Evolutionary conservation across 53 echinoderm and acorn worm species (phyloP), one percentile per base, ranked within the genome.

Genomic region (Temnopleurus reevesii): DNA sequence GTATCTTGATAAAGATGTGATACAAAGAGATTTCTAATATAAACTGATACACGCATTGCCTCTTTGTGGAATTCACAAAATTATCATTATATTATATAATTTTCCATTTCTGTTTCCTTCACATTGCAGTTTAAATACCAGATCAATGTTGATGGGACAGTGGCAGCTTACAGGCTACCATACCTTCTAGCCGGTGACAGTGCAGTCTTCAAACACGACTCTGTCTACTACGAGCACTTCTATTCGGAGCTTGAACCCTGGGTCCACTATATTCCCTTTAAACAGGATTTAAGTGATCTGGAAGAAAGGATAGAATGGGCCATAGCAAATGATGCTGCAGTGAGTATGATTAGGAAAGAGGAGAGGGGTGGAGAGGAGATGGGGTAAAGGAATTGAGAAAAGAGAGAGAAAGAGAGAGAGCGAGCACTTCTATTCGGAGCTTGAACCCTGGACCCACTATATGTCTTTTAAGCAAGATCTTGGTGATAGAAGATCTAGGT

Each of bases 101-200:
- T n/a, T n/a, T n/a, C n/a, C n/a, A n/a, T n/a, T n/a, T n/a, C n/a
- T n/a, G n/a, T n/a, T n/a, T n/a, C n/a, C n/a, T n/a, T n/a, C n/a
- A n/a, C n/a, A n/a, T n/a, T 90, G 2, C 81, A 98, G 98, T 98
- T 93, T 90, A 98, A 98, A 59, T 98, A 96, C 84, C 98, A 98
- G 81, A 94, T 98, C 38, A 98, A 96, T 90, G 93, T 98, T 4
- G 98, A 98, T 89, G 98, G 98, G 3, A 98, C 98, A 0, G 98
- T 98, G n/a, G 98, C 98, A 27, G 98, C 98, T 0, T 98, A 98
- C 90, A 89, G 98, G 31, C 53, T 98, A 59, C 98, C 98, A 2
- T 98, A 98, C 80, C 93, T 98, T 2, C 83, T 98, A 31, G 92
- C 94, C 24, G 98, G 96, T 45, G 94, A 98, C 49, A 98, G 98